These are phyloP conservation scores for Phocides pigmalion DNA, from an alignment of 1,140 invertebrate species.

Conservation along the genomic window DNA sequence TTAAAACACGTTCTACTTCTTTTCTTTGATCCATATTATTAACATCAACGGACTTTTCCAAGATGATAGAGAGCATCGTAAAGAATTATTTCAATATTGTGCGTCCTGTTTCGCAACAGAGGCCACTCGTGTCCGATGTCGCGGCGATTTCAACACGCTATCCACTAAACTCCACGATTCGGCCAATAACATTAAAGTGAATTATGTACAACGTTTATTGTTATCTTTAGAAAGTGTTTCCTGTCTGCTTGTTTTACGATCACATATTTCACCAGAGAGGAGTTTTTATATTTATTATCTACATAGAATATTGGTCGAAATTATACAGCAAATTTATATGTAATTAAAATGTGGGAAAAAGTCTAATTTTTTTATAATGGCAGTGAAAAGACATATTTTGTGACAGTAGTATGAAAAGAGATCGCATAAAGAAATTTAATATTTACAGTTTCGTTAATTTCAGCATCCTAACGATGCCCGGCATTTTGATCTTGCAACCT, in stretches of 20 bases:
- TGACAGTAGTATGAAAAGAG: no score
- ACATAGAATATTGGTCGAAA: background rate
- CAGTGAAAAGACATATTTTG: no score
- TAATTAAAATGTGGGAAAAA: no score
- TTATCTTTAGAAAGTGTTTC: slow-evolving; percentile 32
- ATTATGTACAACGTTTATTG: slow-evolving; percentile 11
- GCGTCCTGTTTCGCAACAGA: slow-evolving; percentile 18
- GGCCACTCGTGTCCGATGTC: background rate
- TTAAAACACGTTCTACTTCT: slow-evolving; percentile 6
- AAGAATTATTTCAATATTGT: slow-evolving; percentile 7
- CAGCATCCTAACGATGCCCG: no score
- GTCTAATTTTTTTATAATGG: no score
- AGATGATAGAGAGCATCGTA: slow-evolving; percentile 10
- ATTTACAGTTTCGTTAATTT: no score
- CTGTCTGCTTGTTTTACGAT: slow-evolving; percentile 14
- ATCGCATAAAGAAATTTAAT: no score
- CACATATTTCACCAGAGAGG: background rate
- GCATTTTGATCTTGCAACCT: no score
- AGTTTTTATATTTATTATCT: background rate
- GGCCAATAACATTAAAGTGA: slow-evolving; percentile 12
- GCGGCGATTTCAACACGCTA: slow-evolving; percentile 20
- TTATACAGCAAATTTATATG: no score
- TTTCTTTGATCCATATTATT: slow-evolving; percentile 9
- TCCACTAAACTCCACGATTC: slow-evolving; percentile 3
- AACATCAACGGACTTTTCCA: background rate